Base-by-base conservation (phyloP, 2,113 vertebrate genomes). In the Todiramphus saurophagus region DNA sequence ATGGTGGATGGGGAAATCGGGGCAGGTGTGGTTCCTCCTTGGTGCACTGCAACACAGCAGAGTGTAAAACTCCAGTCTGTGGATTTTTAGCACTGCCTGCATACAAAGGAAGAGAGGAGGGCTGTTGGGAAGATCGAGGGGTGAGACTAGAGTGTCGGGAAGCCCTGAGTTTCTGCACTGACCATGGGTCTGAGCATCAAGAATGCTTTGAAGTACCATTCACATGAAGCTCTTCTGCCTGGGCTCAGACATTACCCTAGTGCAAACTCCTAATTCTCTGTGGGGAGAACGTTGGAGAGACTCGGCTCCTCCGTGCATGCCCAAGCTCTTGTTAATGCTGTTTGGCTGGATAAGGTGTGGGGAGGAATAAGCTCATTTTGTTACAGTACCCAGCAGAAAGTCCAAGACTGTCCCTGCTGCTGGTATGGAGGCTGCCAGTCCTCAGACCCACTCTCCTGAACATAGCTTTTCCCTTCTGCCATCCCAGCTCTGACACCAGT, bases 1-100 rank as follows among this genome's bases (percentile, higher is more conserved):
- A 83, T 80, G 89, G 87, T 92, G 67, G 94, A 92, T 80, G 89
- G 87, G 86, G 91, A 94, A 96, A 97, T 94, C 62, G 41, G 94
- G 94, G 70, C 96, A 96, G 87, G 86, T 89, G 74, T 19, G 15
- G 55, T 69, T 88, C 77, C 55, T 68, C 51, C 78, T 72, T 35
- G 66, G 62, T 41, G 79, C 70, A 15, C 88, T 81, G 76, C 9
- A 2, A 33, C 85, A 51, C 30, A 68, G 85, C 72, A 10, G 48
- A 87, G 41, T 11, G 62, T 28, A 56, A 63, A 83, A 74, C 58
- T 64, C 3, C 1, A 41, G 63, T 17, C 63, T 0, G 0, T 50
- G 66, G 41, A 6, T 67, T 91, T 85, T 83, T 55, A 66, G 63
- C 67, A 13, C 48, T 28, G 74, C 27, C 5, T 30, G 43, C 23